These are phyloP conservation scores for Erebia palarica DNA, from an alignment of 2,888 invertebrate species.

Conservation along the genomic window DNA sequence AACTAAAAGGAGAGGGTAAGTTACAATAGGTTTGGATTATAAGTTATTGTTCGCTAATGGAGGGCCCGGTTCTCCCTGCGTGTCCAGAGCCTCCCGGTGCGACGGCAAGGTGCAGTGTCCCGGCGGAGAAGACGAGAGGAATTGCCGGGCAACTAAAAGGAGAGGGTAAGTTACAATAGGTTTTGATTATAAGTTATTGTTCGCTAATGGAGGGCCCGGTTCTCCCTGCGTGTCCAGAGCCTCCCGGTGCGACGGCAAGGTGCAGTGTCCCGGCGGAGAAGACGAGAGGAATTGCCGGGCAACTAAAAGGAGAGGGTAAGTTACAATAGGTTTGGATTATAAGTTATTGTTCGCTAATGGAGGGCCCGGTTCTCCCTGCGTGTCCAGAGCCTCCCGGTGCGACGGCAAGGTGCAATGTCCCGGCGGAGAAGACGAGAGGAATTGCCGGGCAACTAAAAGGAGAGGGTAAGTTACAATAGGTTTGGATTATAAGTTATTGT, in stretches of 20 bases:
- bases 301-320: conserved; percentile 79
- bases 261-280: conserved; percentile 89
- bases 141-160: conserved; percentile 83
- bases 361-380: conserved; percentile 85
- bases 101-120: conserved; percentile 91
- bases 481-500: neutral
- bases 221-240: conserved; percentile 90
- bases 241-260: conserved; percentile 90
- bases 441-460: conserved; percentile 83
- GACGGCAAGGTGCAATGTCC: conserved; percentile 91
- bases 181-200: too few relatives aligned
- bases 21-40: neutral
- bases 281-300: conserved; percentile 87
- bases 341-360: conserved; percentile 38
- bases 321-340: neutral
- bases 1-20: conserved; percentile 79
- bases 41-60: conserved; percentile 39
- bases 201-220: conserved; percentile 72
- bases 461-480: conserved; percentile 66
- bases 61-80: conserved; percentile 85
- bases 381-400: conserved; percentile 90
- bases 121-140: conserved; percentile 88
- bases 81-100: conserved; percentile 90
- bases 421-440: conserved; percentile 88
- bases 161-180: conserved; percentile 59